Evolutionary conservation across 2,888 invertebrate species (phyloP), one percentile per base, ranked within the genome.

Genomic region (Salpingus planirostris): DNA sequence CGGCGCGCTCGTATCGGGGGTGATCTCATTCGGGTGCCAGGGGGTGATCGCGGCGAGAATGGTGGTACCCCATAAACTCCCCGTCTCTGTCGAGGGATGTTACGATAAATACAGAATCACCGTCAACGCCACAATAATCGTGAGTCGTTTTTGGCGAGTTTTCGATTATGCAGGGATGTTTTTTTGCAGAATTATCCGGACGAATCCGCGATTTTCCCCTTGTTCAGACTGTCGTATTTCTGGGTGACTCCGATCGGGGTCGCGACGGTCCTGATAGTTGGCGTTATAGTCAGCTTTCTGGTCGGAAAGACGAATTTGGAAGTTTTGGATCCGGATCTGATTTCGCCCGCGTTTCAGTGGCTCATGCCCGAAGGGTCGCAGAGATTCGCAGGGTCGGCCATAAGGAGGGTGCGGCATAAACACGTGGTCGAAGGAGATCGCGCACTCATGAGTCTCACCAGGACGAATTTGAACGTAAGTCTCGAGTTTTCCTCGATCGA

Each of bases 201-300:
- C 40, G 68, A 71, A 54, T 69, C 70, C 2, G 56, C 65, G 29
- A 69, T 80, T 26, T 86, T 84, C 58, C 80, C 82, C 0, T 57
- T 86, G 8, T 87, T 85, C 64, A 76, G 82, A 6, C 53, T 88
- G 24, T 86, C 86, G 0, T 88, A 84, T 60, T 78, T 85, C 57
- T 87, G 86, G 86, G 79, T 86, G 36, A 80, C 84, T 21, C 80
- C 82, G 1, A 67, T 84, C 29, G 87, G 86, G 0, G 69, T 81
- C 1, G 28, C 71, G 0, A 71, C 78, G 0, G 82, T 82, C 0
- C 52, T 87, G 11, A 33, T 74, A 0, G 78, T 86, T 0, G 88
- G 87, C 0, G 66, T 75, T 2, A 47, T 79, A 10, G 76, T 80
- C 15, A 77, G 77, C 37, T 70, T 74, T 45, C 40, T 74, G 10